These are phyloP conservation scores for Nyctibius bracteatus DNA, from an alignment of 2,113 vertebrate genomes.

Conservation along the genomic window DNA sequence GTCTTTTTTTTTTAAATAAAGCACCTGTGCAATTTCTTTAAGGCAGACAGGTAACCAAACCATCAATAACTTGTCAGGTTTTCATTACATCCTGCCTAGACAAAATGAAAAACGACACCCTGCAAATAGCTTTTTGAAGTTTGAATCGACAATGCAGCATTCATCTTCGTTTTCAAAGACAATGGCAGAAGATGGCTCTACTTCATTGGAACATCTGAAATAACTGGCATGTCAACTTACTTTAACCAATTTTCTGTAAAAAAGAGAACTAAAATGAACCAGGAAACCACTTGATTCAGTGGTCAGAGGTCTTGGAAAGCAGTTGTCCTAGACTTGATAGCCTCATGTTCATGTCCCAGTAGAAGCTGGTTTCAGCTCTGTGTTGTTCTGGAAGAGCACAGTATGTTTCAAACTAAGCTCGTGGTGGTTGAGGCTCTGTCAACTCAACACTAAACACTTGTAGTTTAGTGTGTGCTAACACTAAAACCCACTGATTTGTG, in stretches of 20 bases:
- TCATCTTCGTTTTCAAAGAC: slow-evolving; percentile 26
- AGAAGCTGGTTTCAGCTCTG: neutral
- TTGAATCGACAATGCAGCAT: neutral
- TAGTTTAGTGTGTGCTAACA: neutral
- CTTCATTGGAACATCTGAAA: neutral
- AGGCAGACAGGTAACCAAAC: slow-evolving; percentile 31
- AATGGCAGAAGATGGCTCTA: slow-evolving; percentile 2
- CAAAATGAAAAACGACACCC: slow-evolving; percentile 38
- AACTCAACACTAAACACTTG: neutral
- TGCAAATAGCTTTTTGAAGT: slow-evolving; percentile 53
- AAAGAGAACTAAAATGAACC: neutral
- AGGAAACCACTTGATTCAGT: neutral
- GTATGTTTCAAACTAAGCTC: neutral
- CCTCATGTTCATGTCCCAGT: neutral
- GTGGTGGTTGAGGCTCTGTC: accelerated
- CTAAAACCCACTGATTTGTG: neutral
- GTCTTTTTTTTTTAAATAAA: neutral
- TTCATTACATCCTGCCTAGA: slow-evolving; percentile 31
- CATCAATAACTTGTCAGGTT: slow-evolving; percentile 12
- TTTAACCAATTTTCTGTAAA: neutral
- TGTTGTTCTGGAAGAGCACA: neutral
- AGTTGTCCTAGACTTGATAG: neutral
- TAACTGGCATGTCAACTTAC: neutral
- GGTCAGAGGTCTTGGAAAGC: neutral
- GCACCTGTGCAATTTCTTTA: slow-evolving; percentile 33